These are phyloP conservation scores for Seriola aureovittata DNA, from an alignment of 2,113 vertebrate species.

Conservation along the genomic window DNA sequence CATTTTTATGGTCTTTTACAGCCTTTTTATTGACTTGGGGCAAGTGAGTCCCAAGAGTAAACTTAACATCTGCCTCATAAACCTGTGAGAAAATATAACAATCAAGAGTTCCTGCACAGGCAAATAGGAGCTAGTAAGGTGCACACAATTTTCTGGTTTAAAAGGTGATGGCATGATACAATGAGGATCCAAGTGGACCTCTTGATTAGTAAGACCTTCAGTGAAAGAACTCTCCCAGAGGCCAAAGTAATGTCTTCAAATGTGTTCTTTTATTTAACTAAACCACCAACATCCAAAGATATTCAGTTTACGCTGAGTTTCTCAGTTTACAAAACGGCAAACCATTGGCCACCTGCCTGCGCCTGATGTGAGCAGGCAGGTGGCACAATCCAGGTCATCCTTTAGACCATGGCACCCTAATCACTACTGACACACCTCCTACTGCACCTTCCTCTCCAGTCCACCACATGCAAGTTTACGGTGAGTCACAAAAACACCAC, in stretches of 20 bases:
- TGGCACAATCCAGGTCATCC: neutral
- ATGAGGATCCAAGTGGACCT: neutral
- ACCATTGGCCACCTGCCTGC: neutral
- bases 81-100: constrained; percentile 8
- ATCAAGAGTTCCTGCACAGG: neutral
- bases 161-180: neutral
- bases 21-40: neutral
- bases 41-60: constrained; percentile 9
- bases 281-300: no score
- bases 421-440: constrained; percentile 1
- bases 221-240: no score
- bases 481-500: constrained; percentile 7
- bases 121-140: neutral
- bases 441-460: neutral
- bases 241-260: no score
- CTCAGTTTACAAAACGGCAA: no score
- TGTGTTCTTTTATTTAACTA: no score
- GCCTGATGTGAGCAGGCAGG: constrained; percentile 3
- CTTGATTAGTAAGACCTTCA: neutral
- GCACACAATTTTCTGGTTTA: neutral
- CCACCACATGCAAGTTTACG: neutral
- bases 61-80: neutral
- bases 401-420: constrained; percentile 1
- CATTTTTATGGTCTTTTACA: constrained; percentile 37
- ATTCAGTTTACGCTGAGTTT: no score